Evolutionary conservation across 2,113 vertebrate species (phyloP), one percentile per base, ranked within the genome.

Genomic region (Scomber scombrus): DNA sequence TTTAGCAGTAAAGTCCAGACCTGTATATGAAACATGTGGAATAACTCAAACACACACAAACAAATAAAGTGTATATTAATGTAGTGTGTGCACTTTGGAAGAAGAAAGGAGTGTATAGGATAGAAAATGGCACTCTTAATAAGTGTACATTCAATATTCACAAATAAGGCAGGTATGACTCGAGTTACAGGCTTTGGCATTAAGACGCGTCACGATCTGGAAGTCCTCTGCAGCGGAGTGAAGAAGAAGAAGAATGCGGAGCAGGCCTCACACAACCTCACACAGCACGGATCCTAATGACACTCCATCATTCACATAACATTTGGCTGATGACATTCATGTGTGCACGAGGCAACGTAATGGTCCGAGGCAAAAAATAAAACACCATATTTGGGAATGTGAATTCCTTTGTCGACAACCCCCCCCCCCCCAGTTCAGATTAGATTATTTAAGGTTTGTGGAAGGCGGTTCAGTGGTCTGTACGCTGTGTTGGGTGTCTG

Each of bases 141-240:
- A 87, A 47, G 70, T 65, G 52, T 86, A 92, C 84, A 88, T 89
- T 93, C 77, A 84, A 18, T 89, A 83, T 79, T 86, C 34, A 83
- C 75, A 88, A 49, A 52, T 72, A 89, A 88, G 82, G 83, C 84
- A 79, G 60, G 14, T 26, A 66, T 2, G 9, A 57, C 12, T 34
- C 1, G 19, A 47, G 54, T 70, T 68, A 67, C 80, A 79, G 61
- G 51, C 67, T 75, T 75, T 56, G 85, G 80, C 16, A 47, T 87
- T n/a, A 45, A 80, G 55, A 71, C 64, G 15, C 3, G 13, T 67
- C n/a, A 52, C 9, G 0, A 47, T 1, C 57, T 63, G 46, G 46
- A 60, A 57, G 55, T 61, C 56, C 50, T 71, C 66, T 57, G 69
- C 60, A 63, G 60, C 23, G 29, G n/a, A 55, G 52, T 23, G 11